These are phyloP conservation scores for Varanus komodoensis DNA, from an alignment of 2,113 vertebrate genomes.

Conservation along the genomic window DNA sequence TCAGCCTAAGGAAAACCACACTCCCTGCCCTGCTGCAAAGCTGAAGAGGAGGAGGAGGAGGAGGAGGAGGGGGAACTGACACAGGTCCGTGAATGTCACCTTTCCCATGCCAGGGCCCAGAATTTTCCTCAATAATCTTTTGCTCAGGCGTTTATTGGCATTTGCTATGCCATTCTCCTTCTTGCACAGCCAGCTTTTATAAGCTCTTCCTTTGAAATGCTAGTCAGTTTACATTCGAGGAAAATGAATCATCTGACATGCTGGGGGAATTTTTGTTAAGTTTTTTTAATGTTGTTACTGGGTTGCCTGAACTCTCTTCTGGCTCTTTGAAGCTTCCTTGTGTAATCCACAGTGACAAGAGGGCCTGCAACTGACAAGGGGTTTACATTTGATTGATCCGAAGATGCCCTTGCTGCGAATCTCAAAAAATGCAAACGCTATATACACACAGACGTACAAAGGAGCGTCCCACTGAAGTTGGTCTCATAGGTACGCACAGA, in stretches of 20 bases:
- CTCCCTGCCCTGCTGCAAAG: neutral
- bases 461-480: neutral
- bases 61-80: neutral
- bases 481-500: neutral
- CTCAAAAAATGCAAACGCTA: neutral
- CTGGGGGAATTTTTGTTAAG: constrained; percentile 12
- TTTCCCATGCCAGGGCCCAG: neutral
- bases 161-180: neutral
- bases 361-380: neutral
- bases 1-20: neutral
- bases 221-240: constrained; percentile 15
- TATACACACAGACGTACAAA: neutral
- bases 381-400: neutral
- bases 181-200: neutral
- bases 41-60: no score
- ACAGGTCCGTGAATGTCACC: neutral
- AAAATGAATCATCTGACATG: constrained; percentile 6
- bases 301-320: neutral
- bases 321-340: constrained; percentile 4
- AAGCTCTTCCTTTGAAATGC: constrained; percentile 17
- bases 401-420: constrained; percentile 11
- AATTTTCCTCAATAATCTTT: constrained; percentile 6
- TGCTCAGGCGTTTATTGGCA: neutral
- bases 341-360: constrained; percentile 10
- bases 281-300: neutral